phyloP scores from a whole-genome alignment of 1,140 invertebrate genomes.

The Drosophila lacertosa region DNA sequence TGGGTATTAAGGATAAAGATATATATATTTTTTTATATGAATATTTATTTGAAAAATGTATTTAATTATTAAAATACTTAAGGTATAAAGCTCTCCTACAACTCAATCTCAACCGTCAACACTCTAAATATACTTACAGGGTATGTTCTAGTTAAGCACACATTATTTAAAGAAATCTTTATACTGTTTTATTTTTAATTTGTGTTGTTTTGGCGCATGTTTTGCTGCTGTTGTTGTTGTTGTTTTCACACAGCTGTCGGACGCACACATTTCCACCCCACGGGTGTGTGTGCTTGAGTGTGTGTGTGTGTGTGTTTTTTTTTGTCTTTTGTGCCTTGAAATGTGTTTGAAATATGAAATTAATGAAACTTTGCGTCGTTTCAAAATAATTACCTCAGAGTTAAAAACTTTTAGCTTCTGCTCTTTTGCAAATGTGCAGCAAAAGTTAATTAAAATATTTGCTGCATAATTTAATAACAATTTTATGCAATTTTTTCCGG shows the following conservation, averaged over 20 bases:
- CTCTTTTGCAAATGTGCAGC: neutral
- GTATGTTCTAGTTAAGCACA: neutral
- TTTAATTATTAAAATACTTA: too few relatives aligned
- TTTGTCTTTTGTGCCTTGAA: conserved; percentile 8
- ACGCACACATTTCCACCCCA: conserved; percentile 1
- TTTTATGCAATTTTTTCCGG: neutral
- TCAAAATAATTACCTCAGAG: conserved; percentile 29
- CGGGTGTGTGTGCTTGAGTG: neutral
- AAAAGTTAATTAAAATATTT: conserved; percentile 7
- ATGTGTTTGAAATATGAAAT: conserved; percentile 28
- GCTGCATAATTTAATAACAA: conserved; percentile 1
- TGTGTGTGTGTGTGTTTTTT: neutral
- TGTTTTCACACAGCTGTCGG: conserved; percentile 61
- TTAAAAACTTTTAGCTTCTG: conserved; percentile 1
- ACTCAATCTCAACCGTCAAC: too few relatives aligned
- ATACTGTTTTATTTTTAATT: neutral
- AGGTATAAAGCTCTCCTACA: too few relatives aligned
- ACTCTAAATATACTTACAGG: neutral
- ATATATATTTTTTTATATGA: too few relatives aligned
- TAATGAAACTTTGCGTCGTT: conserved; percentile 39
- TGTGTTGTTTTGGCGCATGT: conserved; percentile 16
- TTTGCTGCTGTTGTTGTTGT: conserved; percentile 20
- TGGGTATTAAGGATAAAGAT: too few relatives aligned
- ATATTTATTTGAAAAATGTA: too few relatives aligned
- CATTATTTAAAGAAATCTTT: neutral